Evolutionary conservation across 2,113 vertebrate genomes (phyloP).

Genomic region (Sylvia atricapilla): DNA sequence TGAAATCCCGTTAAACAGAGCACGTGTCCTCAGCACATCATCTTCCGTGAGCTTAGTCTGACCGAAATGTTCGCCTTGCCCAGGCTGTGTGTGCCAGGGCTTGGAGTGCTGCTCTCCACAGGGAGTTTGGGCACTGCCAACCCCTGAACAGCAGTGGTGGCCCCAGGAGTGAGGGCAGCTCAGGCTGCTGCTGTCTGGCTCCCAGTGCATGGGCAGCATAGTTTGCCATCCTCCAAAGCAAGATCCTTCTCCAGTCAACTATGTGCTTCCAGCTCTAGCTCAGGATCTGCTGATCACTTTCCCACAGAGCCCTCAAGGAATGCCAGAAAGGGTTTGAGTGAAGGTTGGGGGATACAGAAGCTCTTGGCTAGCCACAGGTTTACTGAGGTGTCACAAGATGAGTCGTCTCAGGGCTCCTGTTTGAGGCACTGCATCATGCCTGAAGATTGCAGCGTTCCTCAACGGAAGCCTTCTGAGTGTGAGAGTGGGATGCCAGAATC

Average conservation of each 20-base stretch:
- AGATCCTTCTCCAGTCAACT: background rate
- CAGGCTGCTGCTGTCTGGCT: background rate
- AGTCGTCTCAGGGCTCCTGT: conserved; percentile 40
- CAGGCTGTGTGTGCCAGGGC: fast-evolving
- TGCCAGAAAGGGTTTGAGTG: conserved; percentile 1
- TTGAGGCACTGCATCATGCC: conserved; percentile 51
- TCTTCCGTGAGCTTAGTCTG: background rate
- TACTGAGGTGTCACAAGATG: conserved; percentile 31
- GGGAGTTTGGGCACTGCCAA: background rate
- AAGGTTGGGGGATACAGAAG: conserved; percentile 17
- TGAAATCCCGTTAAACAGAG: background rate
- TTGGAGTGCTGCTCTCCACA: background rate
- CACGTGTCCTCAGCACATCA: fast-evolving
- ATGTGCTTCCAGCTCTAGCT: background rate
- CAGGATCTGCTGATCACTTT: background rate
- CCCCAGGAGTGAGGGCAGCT: background rate
- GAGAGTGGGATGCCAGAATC: background rate
- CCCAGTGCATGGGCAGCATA: fast-evolving
- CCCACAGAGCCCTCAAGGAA: background rate
- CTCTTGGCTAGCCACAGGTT: background rate
- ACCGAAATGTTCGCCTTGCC: background rate
- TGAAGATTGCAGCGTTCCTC: conserved; percentile 8
- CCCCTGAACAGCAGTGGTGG: background rate
- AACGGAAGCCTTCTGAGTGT: background rate
- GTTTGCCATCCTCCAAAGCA: background rate